Evolutionary conservation across 2,888 invertebrate genomes (phyloP), one percentile per base, ranked within the genome.

Genomic region (Lycophotia porphyrea): DNA sequence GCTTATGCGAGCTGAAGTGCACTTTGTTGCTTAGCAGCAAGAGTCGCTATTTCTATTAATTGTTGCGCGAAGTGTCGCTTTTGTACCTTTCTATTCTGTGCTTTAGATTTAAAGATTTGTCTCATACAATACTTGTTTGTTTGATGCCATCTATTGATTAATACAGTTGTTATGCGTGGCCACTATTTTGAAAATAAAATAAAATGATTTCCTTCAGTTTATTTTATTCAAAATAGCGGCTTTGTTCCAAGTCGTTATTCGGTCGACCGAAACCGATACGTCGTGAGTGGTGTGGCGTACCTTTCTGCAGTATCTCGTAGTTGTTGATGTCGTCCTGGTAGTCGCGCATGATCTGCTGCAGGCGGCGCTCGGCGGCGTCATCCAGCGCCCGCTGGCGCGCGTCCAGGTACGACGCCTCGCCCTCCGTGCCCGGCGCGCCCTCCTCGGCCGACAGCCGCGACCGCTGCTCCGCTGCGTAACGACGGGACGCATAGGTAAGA

Each of bases 261-360:
- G 13, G 13, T 39, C 39, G 39, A 39, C 8, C 36, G 36, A 36
- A 36, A 36, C 36, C 36, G 36, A 9, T 9, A 7, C 4, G 9
- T 36, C 36, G 18, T 18, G 44, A 1, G 5, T 2, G 39, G 42
- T 42, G 42, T 42, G 15, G n/a, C 58, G 39, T 70, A 97, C 97
- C 97, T 92, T 97, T 97, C 94, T 97, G 97, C 93, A 97, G 96
- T 78, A 96, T 92, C 92, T 97, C 97, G 93, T 97, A 97, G 95
- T 97, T 97, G 92, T 97, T 97, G 96, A 98, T 97, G 92, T 98
- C 98, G 89, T 97, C 97, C 93, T 97, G 97, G 95, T 99, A 98
- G 92, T 99, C 99, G 65, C 97, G 96, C 90, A 99, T 97, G 87
- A 99, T 97, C 91, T 98, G 98, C 89, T 97, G 97, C 89, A 99